Base-by-base conservation (phyloP, 1,140 invertebrate species). In the Aplysia californica region DNA sequence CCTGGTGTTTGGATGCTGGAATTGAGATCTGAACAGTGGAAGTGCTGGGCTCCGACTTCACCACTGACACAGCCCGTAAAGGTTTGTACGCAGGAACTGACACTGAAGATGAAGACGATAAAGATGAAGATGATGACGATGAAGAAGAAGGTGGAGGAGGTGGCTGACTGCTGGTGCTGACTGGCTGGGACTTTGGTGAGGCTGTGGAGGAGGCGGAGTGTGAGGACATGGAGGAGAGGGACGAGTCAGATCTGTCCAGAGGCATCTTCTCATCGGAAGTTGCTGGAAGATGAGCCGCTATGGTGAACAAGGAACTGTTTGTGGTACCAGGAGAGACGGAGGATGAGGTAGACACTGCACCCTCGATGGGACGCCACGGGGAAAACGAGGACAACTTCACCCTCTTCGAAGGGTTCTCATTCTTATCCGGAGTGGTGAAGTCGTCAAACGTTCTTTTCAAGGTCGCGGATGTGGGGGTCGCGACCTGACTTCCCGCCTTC, bases 1-100 rank as follows among this genome's bases (percentile, higher is more conserved):
- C 21, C 67, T 70, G 67, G 6, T 55, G 68, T 58, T 71, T 71
- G 18, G 70, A 61, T 33, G 55, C 61, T 6, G 70, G 70, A 38
- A 55, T 61, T 2, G 70, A 44, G 21, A 72, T 72, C 26, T 72
- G 70, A 38, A 72, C 56, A 36, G 64, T 10, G 21, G 26, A 20
- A 31, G 26, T 38, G 29, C 6, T 58, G 33, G n/a, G n/a, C 33
- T 29, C 33, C 1, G 58, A 61, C 29, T 55, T 10, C 20, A 64
- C 15, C 23, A 10, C 3, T n/a, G n/a, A n/a, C 26, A 10, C 10
- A 35, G n/a, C 38, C 5, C n/a, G n/a, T 5, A 58, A 41, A 1
- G 56, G 4, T 31, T n/a, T n/a, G n/a, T n/a, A n/a, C n/a, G n/a
- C 38, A 6, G 69, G 59, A 50, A 23, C 23, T 38, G 70, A 31